phyloP scores from a whole-genome alignment of 2,113 vertebrate genomes.

The Ophiodon elongatus region DNA sequence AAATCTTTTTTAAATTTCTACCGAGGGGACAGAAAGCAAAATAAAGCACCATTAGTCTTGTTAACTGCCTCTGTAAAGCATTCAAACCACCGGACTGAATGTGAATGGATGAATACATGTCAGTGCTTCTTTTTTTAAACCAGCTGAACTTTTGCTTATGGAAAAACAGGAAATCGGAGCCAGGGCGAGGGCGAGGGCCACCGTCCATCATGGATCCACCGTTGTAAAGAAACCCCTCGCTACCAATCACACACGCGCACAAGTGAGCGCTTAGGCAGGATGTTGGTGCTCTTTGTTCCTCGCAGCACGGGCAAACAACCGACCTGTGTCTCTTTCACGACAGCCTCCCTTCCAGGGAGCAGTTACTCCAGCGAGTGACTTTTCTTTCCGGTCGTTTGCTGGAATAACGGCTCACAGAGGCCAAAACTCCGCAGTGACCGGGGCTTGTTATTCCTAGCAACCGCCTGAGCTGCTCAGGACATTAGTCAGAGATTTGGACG shows the following conservation, averaged over 20 bases:
- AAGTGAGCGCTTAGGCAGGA: conserved; percentile 30
- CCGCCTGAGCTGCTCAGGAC: conserved; percentile 67
- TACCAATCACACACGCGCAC: conserved; percentile 23
- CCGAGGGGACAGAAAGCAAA: conserved; percentile 14
- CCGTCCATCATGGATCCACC: conserved; percentile 29
- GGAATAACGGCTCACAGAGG: conserved; percentile 75
- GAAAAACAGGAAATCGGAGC: conserved; percentile 14
- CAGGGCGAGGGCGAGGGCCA: conserved; percentile 37
- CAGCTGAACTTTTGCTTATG: conserved; percentile 45
- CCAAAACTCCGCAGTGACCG: conserved; percentile 60
- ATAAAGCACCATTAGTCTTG: conserved; percentile 45
- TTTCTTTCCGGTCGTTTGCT: conserved; percentile 81
- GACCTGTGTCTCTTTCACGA: conserved; percentile 65
- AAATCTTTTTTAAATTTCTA: conserved; percentile 33
- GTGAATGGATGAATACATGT: conserved; percentile 30
- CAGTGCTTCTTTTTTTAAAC: conserved; percentile 45
- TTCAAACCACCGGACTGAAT: conserved; percentile 49
- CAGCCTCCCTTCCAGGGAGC: conserved; percentile 78
- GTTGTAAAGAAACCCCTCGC: conserved; percentile 40
- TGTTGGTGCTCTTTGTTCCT: conserved; percentile 62
- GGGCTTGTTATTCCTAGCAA: conserved; percentile 82
- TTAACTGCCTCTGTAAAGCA: conserved; percentile 46
- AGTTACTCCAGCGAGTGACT: conserved; percentile 79
- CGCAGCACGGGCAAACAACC: conserved; percentile 61
- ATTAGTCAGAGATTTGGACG: conserved; percentile 71